Evolutionary conservation across 1,140 invertebrate genomes (phyloP).

Genomic region (Drosophila simulans): DNA sequence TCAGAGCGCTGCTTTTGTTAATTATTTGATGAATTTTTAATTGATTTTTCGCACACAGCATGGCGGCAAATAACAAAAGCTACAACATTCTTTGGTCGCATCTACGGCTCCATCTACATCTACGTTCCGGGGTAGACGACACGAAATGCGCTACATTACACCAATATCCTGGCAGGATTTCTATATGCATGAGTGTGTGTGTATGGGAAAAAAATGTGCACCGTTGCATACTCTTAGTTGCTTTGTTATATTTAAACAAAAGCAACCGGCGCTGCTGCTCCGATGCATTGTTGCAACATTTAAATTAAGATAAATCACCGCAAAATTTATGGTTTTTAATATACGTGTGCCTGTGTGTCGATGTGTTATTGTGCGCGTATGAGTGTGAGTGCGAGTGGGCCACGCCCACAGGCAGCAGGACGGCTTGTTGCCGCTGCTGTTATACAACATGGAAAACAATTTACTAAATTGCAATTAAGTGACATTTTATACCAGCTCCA

Average conservation of each 20-base stretch:
- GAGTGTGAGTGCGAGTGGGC: conserved; percentile 4
- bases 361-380: background rate
- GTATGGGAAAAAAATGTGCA: conserved; percentile 46
- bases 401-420: conserved; percentile 28
- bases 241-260: conserved; percentile 83
- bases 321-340: conserved; percentile 85
- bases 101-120: conserved; percentile 22
- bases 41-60: conserved; percentile 84
- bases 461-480: conserved; percentile 84
- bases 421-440: conserved; percentile 76
- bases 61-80: conserved; percentile 60
- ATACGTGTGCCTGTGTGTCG: conserved; percentile 30
- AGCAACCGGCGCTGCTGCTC: conserved; percentile 47
- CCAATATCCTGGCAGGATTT: background rate
- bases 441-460: conserved; percentile 84
- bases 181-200: background rate
- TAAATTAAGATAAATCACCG: conserved; percentile 85
- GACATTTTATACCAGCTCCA: conserved; percentile 75
- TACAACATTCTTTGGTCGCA: conserved; percentile 45
- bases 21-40: conserved; percentile 84
- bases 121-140: conserved; percentile 23
- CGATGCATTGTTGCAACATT: conserved; percentile 83
- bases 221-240: conserved; percentile 76
- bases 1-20: conserved; percentile 76
- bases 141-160: conserved; percentile 54